A percentile compares a stretch with the other conserved stretches of the same genome.
phyloP scores from a whole-genome alignment of 2,888 invertebrate species.

The Drosophila rubida region DNA sequence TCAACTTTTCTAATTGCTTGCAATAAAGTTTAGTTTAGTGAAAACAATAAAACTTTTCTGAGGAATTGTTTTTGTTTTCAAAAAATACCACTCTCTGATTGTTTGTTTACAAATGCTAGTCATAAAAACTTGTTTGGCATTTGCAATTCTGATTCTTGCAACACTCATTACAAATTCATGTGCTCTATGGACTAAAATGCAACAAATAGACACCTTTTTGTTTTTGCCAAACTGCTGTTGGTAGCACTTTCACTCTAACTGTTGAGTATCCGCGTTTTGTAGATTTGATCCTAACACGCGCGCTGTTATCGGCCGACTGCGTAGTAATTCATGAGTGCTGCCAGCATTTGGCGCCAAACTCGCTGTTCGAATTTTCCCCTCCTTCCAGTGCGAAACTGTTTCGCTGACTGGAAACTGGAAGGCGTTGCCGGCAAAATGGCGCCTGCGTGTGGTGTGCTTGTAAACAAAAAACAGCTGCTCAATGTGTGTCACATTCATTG shows the following conservation, averaged over 20 bases:
- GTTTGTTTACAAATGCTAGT: not conserved
- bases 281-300: conserved; percentile 47
- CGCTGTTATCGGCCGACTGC: conserved; percentile 58
- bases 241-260: conserved; percentile 7
- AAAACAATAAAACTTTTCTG: not conserved
- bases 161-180: not conserved
- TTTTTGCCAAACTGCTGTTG: not conserved
- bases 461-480: conserved; percentile 69
- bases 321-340: conserved; percentile 10
- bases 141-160: not conserved
- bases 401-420: conserved; percentile 53
- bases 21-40: too few species aligned
- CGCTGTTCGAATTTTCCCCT: conserved; percentile 54
- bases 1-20: not conserved
- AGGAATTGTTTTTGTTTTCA: not conserved
- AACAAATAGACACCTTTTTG: conserved; percentile 7
- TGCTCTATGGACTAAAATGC: not conserved
- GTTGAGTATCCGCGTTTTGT: conserved; percentile 22
- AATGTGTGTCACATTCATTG: conserved; percentile 28
- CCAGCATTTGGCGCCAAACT: conserved; percentile 69
- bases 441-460: conserved; percentile 52
- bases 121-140: not conserved
- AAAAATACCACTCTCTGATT: not conserved
- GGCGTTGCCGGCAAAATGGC: conserved; percentile 53
- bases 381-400: conserved; percentile 51